Evolutionary conservation across 2,888 invertebrate species (phyloP).

Genomic region (Latrodectus hesperus): DNA sequence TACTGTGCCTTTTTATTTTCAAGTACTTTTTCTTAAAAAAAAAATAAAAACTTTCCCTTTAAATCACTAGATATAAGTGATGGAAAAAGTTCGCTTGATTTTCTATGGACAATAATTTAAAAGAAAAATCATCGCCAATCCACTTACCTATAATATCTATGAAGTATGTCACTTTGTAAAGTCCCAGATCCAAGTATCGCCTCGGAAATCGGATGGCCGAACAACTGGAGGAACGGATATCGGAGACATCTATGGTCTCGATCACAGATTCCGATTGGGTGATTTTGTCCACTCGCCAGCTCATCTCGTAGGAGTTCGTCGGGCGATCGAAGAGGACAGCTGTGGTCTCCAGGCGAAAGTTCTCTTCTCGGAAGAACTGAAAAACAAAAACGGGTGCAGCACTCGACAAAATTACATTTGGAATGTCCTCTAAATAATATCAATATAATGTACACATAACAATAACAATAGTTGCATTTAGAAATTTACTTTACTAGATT

Average conservation of each 20-base stretch:
- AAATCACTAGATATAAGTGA: no score
- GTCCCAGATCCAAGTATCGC: constrained; percentile 38
- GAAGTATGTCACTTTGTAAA: constrained; percentile 40
- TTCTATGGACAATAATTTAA: no score
- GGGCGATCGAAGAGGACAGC: constrained; percentile 36
- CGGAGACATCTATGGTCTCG: constrained; percentile 22
- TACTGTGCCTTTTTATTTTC: no score
- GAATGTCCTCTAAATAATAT: no score
- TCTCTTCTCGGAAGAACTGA: constrained; percentile 46
- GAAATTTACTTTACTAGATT: no score
- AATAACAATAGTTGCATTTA: no score
- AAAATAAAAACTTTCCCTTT: no score
- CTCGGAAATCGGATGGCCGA: constrained; percentile 43
- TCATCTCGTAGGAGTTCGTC: constrained; percentile 28
- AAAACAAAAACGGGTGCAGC: background rate
- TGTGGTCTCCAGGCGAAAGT: constrained; percentile 55
- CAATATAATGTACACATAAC: no score
- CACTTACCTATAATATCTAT: constrained; percentile 35
- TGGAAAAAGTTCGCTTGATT: no score
- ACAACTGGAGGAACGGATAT: constrained; percentile 24
- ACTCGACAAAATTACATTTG: no score
- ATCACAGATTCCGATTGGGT: background rate
- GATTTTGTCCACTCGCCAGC: constrained; percentile 45
- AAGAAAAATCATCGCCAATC: no score
- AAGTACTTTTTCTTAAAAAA: no score